phyloP scores from a whole-genome alignment of 1,140 invertebrate species.

The Diabrotica virgifera region DNA sequence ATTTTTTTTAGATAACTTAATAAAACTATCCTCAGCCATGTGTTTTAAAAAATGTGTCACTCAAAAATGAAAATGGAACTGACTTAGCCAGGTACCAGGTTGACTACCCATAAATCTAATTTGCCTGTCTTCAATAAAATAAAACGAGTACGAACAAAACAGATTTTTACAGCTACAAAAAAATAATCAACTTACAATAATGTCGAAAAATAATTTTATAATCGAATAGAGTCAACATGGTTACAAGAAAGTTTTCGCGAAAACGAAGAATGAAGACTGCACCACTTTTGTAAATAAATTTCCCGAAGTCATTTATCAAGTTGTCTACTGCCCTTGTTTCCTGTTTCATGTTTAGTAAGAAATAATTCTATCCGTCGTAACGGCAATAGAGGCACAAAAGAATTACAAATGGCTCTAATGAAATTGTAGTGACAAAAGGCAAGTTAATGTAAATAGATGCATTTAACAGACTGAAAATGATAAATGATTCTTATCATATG shows the following conservation, averaged over 20 bases:
- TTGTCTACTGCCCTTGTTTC: background rate
- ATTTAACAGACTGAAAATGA: background rate
- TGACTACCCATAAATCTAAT: too few species aligned
- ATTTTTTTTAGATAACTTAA: too few species aligned
- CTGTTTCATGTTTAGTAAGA: conserved; percentile 1
- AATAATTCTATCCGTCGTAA: background rate
- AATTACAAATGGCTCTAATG: conserved; percentile 2
- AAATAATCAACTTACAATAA: too few species aligned
- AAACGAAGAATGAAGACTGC: background rate
- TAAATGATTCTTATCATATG: background rate
- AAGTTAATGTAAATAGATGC: conserved; percentile 3
- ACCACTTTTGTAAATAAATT: background rate
- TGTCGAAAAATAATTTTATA: too few species aligned
- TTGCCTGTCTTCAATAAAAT: too few species aligned
- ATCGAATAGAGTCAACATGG: too few species aligned
- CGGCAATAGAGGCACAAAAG: background rate
- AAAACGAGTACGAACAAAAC: too few species aligned
- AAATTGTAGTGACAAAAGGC: conserved; percentile 2
- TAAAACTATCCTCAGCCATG: too few species aligned
- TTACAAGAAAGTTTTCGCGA: background rate
- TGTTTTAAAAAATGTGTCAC: too few species aligned
- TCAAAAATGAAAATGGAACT: too few species aligned
- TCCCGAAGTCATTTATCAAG: background rate
- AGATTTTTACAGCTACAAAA: too few species aligned
- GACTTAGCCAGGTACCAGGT: too few species aligned